phyloP scores from a whole-genome alignment of 2,888 invertebrate genomes.

The Agrochola litura region DNA sequence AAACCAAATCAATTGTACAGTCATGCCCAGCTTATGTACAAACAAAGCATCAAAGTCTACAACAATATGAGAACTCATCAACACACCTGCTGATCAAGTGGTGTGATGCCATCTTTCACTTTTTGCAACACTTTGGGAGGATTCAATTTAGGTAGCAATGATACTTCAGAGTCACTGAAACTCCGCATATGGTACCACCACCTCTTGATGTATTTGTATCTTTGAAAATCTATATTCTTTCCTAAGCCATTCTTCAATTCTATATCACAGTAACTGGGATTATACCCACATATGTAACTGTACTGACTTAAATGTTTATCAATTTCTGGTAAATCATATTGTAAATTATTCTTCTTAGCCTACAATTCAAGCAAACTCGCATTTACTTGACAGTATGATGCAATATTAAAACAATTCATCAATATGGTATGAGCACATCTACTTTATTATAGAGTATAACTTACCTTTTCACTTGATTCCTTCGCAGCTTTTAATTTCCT shows the following conservation, averaged over 20 bases:
- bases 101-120: constrained; percentile 72
- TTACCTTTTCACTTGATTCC: constrained; percentile 94
- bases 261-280: constrained; percentile 88
- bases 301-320: constrained; percentile 86
- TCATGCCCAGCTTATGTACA: constrained; percentile 30
- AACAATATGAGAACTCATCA: constrained; percentile 30
- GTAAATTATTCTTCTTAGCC: constrained; percentile 73
- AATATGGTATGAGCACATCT: constrained; percentile 36
- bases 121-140: constrained; percentile 73
- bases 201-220: constrained; percentile 88
- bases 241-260: constrained; percentile 79
- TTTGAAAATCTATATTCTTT: constrained; percentile 77
- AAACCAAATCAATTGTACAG: constrained; percentile 27
- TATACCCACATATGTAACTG: constrained; percentile 91
- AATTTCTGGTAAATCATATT: constrained; percentile 78
- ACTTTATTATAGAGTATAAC: constrained; percentile 21
- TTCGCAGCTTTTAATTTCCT: constrained; percentile 95
- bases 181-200: constrained; percentile 92
- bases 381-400: constrained; percentile 71
- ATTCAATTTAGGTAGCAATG: constrained; percentile 79
- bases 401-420: constrained; percentile 62
- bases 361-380: constrained; percentile 75
- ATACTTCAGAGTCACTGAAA: constrained; percentile 88
- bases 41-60: constrained; percentile 46
- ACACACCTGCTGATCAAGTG: constrained; percentile 82